A percentile compares a stretch with the other conserved stretches of the same genome.
Conservation (phyloP, 2,888 invertebrate genomes). For the Dryobota labecula region DNA sequence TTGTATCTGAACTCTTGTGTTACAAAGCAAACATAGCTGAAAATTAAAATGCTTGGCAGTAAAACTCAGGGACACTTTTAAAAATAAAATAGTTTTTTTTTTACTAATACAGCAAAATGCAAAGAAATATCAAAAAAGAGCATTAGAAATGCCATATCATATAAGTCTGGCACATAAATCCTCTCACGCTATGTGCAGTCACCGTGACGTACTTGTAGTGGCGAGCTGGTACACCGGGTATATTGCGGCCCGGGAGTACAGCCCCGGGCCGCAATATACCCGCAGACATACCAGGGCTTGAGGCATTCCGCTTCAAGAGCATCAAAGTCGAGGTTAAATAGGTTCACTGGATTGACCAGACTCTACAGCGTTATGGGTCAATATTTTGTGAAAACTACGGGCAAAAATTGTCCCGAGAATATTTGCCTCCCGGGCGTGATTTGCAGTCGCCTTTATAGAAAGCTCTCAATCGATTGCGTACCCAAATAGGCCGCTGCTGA, state of each 20-base stretch:
- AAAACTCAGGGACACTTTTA: neutral
- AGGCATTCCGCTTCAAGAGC: constrained; percentile 17
- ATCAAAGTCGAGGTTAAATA: constrained; percentile 4
- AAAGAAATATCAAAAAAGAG: neutral
- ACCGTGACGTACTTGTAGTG: constrained; percentile 3
- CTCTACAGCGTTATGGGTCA: neutral
- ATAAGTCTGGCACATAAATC: neutral
- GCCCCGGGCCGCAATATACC: constrained; percentile 5
- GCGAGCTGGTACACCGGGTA: neutral
- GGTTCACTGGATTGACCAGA: neutral
- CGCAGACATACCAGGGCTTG: neutral
- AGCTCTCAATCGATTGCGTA: no score
- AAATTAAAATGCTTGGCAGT: neutral
- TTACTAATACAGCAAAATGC: neutral
- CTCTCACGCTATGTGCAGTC: neutral
- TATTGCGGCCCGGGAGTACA: no score
- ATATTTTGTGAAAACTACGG: neutral
- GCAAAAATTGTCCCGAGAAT: no score
- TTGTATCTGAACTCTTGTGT: constrained; percentile 6
- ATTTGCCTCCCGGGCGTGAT: no score
- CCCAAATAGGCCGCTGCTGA: no score
- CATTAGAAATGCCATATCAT: neutral
- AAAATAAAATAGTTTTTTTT: neutral
- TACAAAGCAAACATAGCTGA: neutral
- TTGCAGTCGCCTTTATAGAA: no score